Conservation (phyloP, 2,888 invertebrate species). For the Callimorpha dominula region DNA sequence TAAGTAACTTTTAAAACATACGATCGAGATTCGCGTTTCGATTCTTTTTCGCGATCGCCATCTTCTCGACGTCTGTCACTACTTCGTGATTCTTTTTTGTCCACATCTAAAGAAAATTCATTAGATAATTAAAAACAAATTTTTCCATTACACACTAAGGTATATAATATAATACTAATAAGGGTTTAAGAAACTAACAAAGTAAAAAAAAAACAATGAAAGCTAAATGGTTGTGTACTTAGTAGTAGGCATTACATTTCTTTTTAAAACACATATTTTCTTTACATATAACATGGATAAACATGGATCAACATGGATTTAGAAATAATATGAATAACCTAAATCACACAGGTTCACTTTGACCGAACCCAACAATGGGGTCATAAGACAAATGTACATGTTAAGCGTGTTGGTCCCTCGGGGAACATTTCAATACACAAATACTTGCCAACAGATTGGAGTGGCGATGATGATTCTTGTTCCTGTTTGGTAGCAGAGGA, state of each 20-base stretch:
- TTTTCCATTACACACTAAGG: too few relatives aligned
- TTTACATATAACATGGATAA: too few relatives aligned
- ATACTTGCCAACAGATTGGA: slow-evolving; percentile 43
- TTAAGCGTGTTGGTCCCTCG: not conserved
- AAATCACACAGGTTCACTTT: too few relatives aligned
- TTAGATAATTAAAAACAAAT: not conserved
- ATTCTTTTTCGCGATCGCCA: slow-evolving; percentile 76
- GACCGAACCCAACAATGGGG: too few relatives aligned
- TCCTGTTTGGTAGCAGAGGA: slow-evolving; percentile 48
- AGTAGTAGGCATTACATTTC: too few relatives aligned
- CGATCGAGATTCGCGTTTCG: slow-evolving; percentile 80
- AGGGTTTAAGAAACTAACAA: too few relatives aligned
- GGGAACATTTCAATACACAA: not conserved
- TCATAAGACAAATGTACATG: not conserved
- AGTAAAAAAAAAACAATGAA: too few relatives aligned
- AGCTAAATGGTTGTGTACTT: too few relatives aligned
- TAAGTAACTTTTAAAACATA: slow-evolving; percentile 54
- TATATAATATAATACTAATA: too few relatives aligned
- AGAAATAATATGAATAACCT: too few relatives aligned
- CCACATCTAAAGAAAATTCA: slow-evolving; percentile 60
- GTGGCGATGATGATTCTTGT: slow-evolving; percentile 55
- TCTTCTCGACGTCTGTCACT: slow-evolving; percentile 79
- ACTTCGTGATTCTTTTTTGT: slow-evolving; percentile 73
- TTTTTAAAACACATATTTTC: too few relatives aligned
- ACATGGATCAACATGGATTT: too few relatives aligned